phyloP scores from a whole-genome alignment of 2,113 vertebrate species.

The Salvator merianae region DNA sequence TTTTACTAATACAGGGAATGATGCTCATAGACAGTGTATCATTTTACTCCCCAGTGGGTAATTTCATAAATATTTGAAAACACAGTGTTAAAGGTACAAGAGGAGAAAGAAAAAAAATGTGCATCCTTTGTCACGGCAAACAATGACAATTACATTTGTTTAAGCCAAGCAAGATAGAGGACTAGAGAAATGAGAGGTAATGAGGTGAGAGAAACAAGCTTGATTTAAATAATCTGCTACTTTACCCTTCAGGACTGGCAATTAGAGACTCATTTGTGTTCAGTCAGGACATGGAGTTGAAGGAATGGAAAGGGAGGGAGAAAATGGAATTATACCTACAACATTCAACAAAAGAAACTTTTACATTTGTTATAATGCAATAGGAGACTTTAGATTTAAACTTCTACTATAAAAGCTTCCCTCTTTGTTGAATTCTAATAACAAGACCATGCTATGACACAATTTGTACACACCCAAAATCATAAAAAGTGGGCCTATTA shows the following conservation, averaged over 20 bases:
- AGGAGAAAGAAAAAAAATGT: slow-evolving; percentile 17
- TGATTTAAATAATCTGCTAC: slow-evolving; percentile 43
- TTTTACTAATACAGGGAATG: not conserved
- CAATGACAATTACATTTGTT: not conserved
- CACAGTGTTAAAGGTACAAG: not conserved
- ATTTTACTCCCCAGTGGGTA: slow-evolving; percentile 7
- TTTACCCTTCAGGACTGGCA: slow-evolving; percentile 14
- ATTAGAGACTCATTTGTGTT: slow-evolving; percentile 46
- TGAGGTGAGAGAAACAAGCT: slow-evolving; percentile 29
- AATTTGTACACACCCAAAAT: no score
- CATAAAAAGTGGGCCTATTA: no score
- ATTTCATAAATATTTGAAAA: slow-evolving; percentile 57
- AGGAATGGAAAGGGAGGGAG: slow-evolving; percentile 17
- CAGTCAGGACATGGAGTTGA: slow-evolving; percentile 44
- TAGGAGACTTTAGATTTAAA: not conserved
- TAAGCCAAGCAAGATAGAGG: slow-evolving; percentile 38
- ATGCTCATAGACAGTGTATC: not conserved
- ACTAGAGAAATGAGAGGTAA: slow-evolving; percentile 6
- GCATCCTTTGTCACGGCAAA: slow-evolving; percentile 6
- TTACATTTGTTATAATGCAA: not conserved
- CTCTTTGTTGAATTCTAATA: not conserved
- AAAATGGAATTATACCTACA: slow-evolving; percentile 32
- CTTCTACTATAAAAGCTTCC: not conserved
- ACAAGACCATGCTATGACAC: no score
- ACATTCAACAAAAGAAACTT: slow-evolving; percentile 14